These are phyloP conservation scores for Macaria notata DNA, from an alignment of 2,888 invertebrate species.

Conservation along the genomic window DNA sequence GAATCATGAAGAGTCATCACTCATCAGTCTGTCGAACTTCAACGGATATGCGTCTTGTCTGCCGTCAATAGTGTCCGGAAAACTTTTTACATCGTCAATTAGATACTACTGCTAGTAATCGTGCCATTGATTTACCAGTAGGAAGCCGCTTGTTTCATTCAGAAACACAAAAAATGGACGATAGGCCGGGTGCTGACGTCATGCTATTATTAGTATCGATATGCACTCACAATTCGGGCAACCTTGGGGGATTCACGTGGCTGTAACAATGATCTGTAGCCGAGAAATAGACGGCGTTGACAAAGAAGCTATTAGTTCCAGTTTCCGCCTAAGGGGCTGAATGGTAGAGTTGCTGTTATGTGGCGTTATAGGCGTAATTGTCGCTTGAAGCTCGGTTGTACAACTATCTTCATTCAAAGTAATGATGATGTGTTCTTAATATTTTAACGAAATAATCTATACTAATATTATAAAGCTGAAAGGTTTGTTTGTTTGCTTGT, in stretches of 20 bases:
- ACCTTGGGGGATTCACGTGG: conserved; percentile 73
- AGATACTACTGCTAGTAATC: conserved; percentile 13
- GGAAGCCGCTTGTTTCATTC: conserved; percentile 31
- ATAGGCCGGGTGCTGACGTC: conserved; percentile 27
- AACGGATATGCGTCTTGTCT: conserved; percentile 7
- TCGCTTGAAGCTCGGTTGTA: neutral
- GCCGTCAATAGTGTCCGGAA: neutral
- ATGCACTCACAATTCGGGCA: conserved; percentile 48
- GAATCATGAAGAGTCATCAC: neutral
- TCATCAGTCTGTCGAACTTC: conserved; percentile 2
- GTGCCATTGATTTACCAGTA: conserved; percentile 22
- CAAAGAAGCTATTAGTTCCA: conserved; percentile 19
- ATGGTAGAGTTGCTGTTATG: conserved; percentile 1
- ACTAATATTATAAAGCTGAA: too few species aligned
- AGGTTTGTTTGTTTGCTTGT: too few species aligned
- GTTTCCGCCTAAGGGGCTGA: conserved; percentile 13
- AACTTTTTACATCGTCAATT: conserved; percentile 5
- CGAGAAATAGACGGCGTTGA: conserved; percentile 13
- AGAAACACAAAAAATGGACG: conserved; percentile 30
- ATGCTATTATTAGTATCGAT: conserved; percentile 27
- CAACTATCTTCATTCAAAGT: neutral
- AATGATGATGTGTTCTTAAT: too few species aligned
- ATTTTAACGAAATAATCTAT: too few species aligned
- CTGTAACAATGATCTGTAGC: conserved; percentile 23
- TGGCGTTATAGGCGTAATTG: conserved; percentile 28